Conservation (phyloP, 2,888 invertebrate species). For the Metallyticus violacea region DNA sequence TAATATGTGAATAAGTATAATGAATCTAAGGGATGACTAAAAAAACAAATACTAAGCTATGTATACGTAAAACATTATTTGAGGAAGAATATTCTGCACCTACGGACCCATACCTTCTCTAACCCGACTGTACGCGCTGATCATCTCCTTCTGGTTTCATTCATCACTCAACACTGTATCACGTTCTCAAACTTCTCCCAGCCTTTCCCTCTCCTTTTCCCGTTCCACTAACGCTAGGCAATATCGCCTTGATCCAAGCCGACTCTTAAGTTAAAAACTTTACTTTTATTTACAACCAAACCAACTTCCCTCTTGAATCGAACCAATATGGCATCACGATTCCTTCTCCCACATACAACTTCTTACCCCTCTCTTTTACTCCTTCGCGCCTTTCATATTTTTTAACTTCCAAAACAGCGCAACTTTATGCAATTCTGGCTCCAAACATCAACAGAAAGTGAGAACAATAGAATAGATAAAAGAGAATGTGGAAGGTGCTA, state of each 20-base stretch:
- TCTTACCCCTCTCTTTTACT: not conserved
- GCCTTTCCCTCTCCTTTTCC: not conserved
- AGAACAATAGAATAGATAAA: not conserved
- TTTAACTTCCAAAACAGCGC: constrained; percentile 13
- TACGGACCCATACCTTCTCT: too few species aligned
- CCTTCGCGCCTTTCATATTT: not conserved
- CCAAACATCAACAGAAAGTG: not conserved
- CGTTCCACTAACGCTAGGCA: not conserved
- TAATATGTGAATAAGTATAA: too few species aligned
- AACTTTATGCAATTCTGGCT: not conserved
- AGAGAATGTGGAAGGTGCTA: not conserved
- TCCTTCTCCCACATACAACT: not conserved
- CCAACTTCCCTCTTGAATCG: constrained; percentile 16
- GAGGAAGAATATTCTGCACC: too few species aligned
- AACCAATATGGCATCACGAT: constrained; percentile 27
- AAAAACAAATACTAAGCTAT: too few species aligned
- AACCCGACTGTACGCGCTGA: too few species aligned
- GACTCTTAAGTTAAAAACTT: not conserved
- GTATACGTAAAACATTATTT: too few species aligned
- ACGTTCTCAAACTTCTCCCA: not conserved
- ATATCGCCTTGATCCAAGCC: not conserved
- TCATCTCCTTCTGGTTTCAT: not conserved
- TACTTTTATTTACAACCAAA: not conserved
- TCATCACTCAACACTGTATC: not conserved
- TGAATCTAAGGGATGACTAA: too few species aligned